Conservation (phyloP, 2,797 vertebrate genomes). For the Sebastiscus tertius region DNA sequence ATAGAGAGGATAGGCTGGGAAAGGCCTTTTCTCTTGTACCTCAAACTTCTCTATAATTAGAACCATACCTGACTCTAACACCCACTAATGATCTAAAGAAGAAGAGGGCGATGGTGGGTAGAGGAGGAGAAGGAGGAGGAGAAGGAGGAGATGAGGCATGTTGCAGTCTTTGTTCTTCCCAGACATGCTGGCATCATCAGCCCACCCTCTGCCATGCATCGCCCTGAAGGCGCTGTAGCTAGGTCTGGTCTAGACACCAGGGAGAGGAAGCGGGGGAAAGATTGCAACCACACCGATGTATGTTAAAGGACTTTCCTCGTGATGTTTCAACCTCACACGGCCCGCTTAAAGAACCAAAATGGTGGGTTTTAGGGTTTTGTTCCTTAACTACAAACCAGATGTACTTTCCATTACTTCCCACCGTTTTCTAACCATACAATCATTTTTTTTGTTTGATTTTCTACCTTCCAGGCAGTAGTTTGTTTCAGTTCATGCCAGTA, state of each 20-base stretch:
- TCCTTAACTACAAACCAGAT: conserved; percentile 2
- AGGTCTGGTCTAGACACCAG: conserved; percentile 55
- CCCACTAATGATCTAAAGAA: conserved; percentile 73
- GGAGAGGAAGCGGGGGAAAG: conserved; percentile 42
- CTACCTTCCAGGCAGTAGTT: not conserved
- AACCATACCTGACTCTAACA: conserved; percentile 76
- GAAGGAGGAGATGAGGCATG: conserved; percentile 57
- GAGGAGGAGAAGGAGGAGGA: conserved; percentile 7
- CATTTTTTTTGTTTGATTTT: not conserved
- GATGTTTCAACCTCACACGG: conserved; percentile 7
- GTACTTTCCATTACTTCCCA: not conserved
- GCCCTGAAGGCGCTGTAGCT: conserved; percentile 40
- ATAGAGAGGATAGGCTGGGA: conserved; percentile 25
- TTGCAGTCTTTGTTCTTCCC: conserved; percentile 75
- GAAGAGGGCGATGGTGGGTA: conserved; percentile 54
- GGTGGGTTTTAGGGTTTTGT: not conserved
- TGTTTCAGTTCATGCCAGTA: not conserved
- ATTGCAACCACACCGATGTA: conserved; percentile 18
- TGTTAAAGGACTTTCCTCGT: conserved; percentile 23
- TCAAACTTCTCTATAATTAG: conserved; percentile 77
- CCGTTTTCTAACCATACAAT: not conserved
- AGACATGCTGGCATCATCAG: conserved; percentile 73
- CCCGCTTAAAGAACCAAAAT: not conserved
- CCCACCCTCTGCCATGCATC: conserved; percentile 66
- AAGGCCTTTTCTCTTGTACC: conserved; percentile 39